phyloP scores from a whole-genome alignment of 2,113 vertebrate species.

The Misgurnus anguillicaudatus region DNA sequence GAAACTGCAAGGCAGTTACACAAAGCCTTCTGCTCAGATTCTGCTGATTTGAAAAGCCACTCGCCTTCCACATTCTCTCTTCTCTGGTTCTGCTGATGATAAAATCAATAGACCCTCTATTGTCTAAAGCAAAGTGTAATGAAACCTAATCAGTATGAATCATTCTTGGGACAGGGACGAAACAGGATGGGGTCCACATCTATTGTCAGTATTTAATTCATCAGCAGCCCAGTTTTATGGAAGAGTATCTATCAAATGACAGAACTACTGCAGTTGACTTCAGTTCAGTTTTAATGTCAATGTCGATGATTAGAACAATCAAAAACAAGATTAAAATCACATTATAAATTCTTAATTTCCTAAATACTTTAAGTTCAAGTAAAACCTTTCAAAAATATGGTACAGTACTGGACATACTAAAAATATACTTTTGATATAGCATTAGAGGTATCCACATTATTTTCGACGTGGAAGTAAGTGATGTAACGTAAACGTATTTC shows the following conservation, averaged over 20 bases:
- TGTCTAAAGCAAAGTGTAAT: conserved; percentile 59
- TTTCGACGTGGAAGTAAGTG: too few relatives aligned
- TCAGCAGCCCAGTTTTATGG: neutral
- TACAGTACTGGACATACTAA: too few relatives aligned
- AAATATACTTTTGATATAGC: too few relatives aligned
- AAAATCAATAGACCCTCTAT: conserved; percentile 70
- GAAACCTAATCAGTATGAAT: conserved; percentile 72
- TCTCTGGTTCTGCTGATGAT: conserved; percentile 55
- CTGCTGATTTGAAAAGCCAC: conserved; percentile 42
- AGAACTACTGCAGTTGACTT: neutral
- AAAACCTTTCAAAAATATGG: too few relatives aligned
- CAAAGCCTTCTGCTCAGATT: conserved; percentile 51
- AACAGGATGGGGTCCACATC: conserved; percentile 5
- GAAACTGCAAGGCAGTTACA: neutral
- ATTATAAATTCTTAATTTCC: too few relatives aligned
- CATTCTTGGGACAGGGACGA: conserved; percentile 64
- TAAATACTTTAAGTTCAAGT: too few relatives aligned
- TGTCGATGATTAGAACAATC: neutral
- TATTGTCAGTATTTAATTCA: neutral
- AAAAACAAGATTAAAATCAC: neutral
- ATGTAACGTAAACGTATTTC: too few relatives aligned
- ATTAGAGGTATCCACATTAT: too few relatives aligned
- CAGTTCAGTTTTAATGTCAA: neutral
- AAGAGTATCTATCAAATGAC: neutral
- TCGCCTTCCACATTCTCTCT: conserved; percentile 29